These are phyloP conservation scores for Uropsilus gracilis DNA, from an alignment of 2,113 vertebrate species.

Conservation along the genomic window DNA sequence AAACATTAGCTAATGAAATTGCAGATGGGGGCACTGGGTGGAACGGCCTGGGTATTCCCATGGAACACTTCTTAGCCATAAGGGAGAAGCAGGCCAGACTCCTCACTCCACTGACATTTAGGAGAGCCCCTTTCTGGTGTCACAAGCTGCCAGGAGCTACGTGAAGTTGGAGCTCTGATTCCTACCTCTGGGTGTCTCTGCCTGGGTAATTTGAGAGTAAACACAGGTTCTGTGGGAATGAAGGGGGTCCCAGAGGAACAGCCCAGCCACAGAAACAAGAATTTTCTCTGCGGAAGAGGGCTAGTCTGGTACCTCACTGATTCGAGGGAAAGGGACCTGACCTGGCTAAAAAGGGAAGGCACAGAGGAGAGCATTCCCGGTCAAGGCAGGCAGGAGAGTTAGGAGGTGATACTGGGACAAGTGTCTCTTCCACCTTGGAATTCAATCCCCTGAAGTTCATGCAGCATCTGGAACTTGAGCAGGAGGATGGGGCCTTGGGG, in stretches of 20 bases:
- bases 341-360: neutral
- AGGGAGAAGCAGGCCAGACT: neutral
- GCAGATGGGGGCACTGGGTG: conserved; percentile 10
- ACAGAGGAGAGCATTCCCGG: neutral
- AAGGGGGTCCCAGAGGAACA: too few relatives aligned
- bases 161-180: neutral
- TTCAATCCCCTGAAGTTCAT: neutral
- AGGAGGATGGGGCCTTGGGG: neutral
- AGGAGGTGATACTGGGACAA: neutral
- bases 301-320: neutral
- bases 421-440: neutral
- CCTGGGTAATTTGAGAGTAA: neutral
- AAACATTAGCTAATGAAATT: conserved; percentile 76
- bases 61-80: neutral
- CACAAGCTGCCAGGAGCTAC: neutral
- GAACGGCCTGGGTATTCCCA: conserved; percentile 23
- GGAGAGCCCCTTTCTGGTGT: neutral
- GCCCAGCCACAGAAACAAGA: neutral
- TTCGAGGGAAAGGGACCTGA: neutral
- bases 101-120: neutral
- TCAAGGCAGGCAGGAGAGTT: neutral
- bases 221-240: neutral
- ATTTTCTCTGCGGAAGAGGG: neutral
- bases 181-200: neutral
- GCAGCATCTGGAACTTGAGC: neutral